Percentiles rank a stretch among this genome's conserved stretches.
These are phyloP conservation scores for Shargacucullia verbasci DNA, from an alignment of 2,888 invertebrate species.

Conservation along the genomic window DNA sequence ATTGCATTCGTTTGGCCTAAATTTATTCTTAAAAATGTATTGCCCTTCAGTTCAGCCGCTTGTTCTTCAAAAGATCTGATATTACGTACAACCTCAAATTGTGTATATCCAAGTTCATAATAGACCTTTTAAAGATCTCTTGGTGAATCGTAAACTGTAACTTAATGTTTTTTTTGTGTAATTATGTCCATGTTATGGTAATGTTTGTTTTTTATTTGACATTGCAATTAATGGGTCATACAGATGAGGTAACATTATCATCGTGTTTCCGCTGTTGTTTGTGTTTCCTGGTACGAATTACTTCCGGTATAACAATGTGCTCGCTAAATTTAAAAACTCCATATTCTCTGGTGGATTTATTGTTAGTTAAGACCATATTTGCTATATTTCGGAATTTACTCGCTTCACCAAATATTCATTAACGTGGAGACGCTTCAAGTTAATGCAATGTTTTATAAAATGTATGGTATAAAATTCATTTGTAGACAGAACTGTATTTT, in stretches of 20 bases:
- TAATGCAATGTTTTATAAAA: too few species aligned
- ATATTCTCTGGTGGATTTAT: conserved; percentile 8
- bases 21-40: background rate
- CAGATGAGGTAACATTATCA: conserved; percentile 75
- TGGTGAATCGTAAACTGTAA: conserved; percentile 24
- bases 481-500: conserved; percentile 19
- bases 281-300: conserved; percentile 77
- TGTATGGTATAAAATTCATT: background rate
- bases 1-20: background rate
- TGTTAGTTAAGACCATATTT: background rate
- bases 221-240: conserved; percentile 67
- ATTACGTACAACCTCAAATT: conserved; percentile 5
- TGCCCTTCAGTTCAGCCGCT: background rate
- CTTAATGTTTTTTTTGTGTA: conserved; percentile 40
- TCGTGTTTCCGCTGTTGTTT: conserved; percentile 66
- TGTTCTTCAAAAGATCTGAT: too few species aligned
- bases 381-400: too few species aligned
- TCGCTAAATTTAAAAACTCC: conserved; percentile 43
- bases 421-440: too few species aligned
- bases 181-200: conserved; percentile 55
- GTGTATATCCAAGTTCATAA: conserved; percentile 19
- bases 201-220: conserved; percentile 69
- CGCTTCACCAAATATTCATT: too few species aligned
- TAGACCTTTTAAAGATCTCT: conserved; percentile 17
- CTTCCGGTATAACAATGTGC: conserved; percentile 70